phyloP scores from a whole-genome alignment of 30 jellyfish, hydroid and myxozoan genomes.

The Aurelia sp. region DNA sequence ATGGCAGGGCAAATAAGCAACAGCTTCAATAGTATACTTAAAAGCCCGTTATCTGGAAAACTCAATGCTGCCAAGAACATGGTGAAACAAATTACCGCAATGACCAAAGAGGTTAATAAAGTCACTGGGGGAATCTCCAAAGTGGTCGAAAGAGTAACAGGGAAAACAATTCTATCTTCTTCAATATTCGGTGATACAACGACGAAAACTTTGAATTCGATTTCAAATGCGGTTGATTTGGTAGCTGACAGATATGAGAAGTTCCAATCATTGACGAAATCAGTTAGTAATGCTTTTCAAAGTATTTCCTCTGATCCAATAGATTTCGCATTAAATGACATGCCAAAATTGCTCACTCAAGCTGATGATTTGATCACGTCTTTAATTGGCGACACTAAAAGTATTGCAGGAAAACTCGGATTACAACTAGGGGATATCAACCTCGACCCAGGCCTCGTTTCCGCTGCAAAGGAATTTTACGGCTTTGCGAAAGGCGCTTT shows the following conservation, averaged over 20 bases:
- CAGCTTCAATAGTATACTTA: constrained; percentile 66
- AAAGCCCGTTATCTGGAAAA: constrained; percentile 77
- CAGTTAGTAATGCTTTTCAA: constrained; percentile 81
- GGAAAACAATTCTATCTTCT: constrained; percentile 65
- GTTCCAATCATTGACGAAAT: constrained; percentile 77
- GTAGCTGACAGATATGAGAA: constrained; percentile 89
- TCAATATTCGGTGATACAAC: constrained; percentile 85
- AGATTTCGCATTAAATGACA: constrained; percentile 85
- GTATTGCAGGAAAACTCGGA: constrained; percentile 75
- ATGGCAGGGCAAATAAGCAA: constrained; percentile 63
- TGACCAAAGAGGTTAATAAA: constrained; percentile 79
- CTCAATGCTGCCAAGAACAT: constrained; percentile 50
- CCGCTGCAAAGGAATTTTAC: constrained; percentile 82
- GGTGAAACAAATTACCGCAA: constrained; percentile 47
- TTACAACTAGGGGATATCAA: constrained; percentile 64
- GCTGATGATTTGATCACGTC: constrained; percentile 68
- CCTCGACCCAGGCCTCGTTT: constrained; percentile 80
- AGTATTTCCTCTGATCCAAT: constrained; percentile 88
- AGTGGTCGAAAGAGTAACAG: constrained; percentile 75
- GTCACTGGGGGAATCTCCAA: constrained; percentile 70
- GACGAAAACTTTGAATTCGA: constrained; percentile 51
- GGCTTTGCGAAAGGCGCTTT: constrained; percentile 80
- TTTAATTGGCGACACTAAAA: constrained; percentile 70
- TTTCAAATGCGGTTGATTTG: constrained; percentile 75
- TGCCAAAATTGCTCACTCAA: constrained; percentile 81